A percentile compares a stretch with the other conserved stretches of the same genome.
These are phyloP conservation scores for Papilio polyxenes DNA, from an alignment of 1,140 invertebrate genomes.

Conservation along the genomic window DNA sequence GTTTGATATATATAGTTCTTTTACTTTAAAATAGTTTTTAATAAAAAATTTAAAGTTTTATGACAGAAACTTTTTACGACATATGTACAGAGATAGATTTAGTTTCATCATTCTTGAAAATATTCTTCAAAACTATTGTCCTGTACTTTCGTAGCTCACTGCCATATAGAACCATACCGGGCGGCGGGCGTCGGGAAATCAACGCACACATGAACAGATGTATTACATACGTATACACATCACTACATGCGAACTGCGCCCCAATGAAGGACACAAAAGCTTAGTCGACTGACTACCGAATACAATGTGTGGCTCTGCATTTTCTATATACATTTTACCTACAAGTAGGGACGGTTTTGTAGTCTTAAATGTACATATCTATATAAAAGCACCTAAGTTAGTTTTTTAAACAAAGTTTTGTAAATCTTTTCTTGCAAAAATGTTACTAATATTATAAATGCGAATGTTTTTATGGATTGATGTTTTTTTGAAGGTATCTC, in stretches of 20 bases:
- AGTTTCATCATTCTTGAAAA: not conserved
- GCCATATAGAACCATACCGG: conserved; percentile 54
- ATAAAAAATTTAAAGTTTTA: too few relatives aligned
- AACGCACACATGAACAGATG: conserved; percentile 70
- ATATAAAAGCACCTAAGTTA: not conserved
- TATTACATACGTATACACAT: conserved; percentile 42
- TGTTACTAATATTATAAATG: not conserved
- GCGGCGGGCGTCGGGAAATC: conserved; percentile 76
- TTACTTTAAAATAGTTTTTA: too few relatives aligned
- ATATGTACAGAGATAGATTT: too few relatives aligned
- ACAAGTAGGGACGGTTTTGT: conserved; percentile 5
- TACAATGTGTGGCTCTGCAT: conserved; percentile 55
- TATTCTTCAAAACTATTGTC: not conserved
- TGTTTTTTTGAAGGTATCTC: too few relatives aligned
- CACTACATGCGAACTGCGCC: conserved; percentile 49
- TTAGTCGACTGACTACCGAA: conserved; percentile 72
- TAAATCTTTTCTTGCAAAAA: not conserved
- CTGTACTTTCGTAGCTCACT: conserved; percentile 49
- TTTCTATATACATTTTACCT: conserved; percentile 10
- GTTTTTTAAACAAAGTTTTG: not conserved
- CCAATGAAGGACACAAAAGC: conserved; percentile 74
- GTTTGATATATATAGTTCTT: too few relatives aligned
- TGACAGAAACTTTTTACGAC: too few relatives aligned
- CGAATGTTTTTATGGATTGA: too few relatives aligned
- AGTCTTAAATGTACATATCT: not conserved